Evolutionary conservation across 1,140 invertebrate genomes (phyloP).

Genomic region (Scaptodrosophila lebanonensis): DNA sequence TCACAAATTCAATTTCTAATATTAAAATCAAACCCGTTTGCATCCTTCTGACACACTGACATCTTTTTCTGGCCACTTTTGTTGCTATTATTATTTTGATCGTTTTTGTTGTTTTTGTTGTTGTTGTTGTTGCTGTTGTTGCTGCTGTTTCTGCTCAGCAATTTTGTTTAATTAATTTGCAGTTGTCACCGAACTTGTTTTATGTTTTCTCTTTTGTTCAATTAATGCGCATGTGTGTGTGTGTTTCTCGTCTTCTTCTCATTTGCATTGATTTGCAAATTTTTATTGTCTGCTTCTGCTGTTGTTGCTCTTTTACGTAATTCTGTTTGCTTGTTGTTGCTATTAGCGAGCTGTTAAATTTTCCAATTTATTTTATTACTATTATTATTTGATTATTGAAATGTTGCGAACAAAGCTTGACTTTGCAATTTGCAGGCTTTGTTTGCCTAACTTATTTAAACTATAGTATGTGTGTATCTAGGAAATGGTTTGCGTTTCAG

Average conservation of each 20-base stretch:
- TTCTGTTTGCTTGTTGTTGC: too few species aligned
- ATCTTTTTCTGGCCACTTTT: too few species aligned
- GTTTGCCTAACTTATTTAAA: conserved; percentile 22
- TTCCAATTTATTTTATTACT: too few species aligned
- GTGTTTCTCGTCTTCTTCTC: conserved; percentile 33
- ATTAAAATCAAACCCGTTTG: conserved; percentile 64
- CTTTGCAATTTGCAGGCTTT: too few species aligned
- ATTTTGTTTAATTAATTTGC: conserved; percentile 67
- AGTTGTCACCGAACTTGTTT: background rate
- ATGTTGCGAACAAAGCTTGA: conserved; percentile 7
- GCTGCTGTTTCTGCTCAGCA: background rate
- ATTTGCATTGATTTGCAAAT: conserved; percentile 70
- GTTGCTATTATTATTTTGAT: too few species aligned
- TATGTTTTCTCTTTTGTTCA: conserved; percentile 43
- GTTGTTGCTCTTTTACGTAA: conserved; percentile 45
- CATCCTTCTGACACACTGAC: conserved; percentile 72
- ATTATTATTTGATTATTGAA: conserved; percentile 43
- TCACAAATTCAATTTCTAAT: conserved; percentile 57
- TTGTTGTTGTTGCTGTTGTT: too few species aligned
- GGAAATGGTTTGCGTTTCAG: too few species aligned
- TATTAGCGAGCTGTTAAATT: too few species aligned
- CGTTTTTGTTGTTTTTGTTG: too few species aligned
- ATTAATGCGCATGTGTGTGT: conserved; percentile 4
- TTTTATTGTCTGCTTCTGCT: conserved; percentile 36
- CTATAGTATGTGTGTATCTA: too few species aligned